Base-by-base conservation (phyloP, 2,888 invertebrate species). In the Amphipoea oculea region DNA sequence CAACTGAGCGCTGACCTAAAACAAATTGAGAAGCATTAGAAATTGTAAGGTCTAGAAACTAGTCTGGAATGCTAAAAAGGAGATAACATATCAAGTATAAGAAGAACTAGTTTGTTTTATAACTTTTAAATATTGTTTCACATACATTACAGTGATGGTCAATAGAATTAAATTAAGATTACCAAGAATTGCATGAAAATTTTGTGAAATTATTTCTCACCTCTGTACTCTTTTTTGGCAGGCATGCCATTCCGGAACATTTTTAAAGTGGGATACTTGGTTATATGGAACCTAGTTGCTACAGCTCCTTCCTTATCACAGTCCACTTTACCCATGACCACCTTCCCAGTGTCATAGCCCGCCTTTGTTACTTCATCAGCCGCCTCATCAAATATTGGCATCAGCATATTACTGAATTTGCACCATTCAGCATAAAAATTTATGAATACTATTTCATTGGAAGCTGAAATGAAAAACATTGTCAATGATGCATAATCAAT, bases 381-480 rank as follows among this genome's bases (percentile, higher is more conserved):
- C 65, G 99, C 99, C 95, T 99, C 99, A 94, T 99, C 99, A 96
- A 99, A 99, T 92, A 99, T 98, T 20, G 99, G 99, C 95, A 99
- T 98, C 93, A 99, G 97, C 97, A 99, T 98, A 95, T 99, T 99
- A 97, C 99, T 99, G 97, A 99, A 99, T 92, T 99, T 98, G 97
- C 99, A 99, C 99, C 99, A 99, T 94, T 99, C 99, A 54, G 99
- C 99, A 97, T 99, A 99, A 96, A 99, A 99, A 97, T 99, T 99
- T 84, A 99, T 98, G 96, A 99, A 99, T 84, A 99, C 99, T 95
- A 99, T 97, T 97, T 99, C 99, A 97, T 99, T 99, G 82, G 98
- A 98, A 84, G 98, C 99, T 99, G 97, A 86, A 98, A 98, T 40
- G 29, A 70, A 51, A 81, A 89, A 82, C 14, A 83, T 80, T 89